Conservation (phyloP, 2,888 invertebrate species). For the Apocheima hispidaria region DNA sequence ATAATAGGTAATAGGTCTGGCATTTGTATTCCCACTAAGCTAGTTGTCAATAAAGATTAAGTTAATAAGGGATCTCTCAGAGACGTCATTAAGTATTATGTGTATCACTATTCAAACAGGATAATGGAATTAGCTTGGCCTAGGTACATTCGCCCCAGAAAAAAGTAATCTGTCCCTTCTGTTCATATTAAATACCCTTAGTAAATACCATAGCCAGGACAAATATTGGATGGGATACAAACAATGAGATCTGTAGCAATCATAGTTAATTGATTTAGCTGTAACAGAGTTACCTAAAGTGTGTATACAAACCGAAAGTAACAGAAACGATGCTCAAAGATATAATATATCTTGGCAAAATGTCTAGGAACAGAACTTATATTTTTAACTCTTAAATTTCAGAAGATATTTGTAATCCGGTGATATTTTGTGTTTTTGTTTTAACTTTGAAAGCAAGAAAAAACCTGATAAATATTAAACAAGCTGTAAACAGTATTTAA, state of each 20-base stretch:
- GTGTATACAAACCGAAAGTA: neutral
- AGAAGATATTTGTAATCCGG: too few species aligned
- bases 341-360: too few species aligned
- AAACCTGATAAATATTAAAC: too few species aligned
- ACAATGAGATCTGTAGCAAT: neutral
- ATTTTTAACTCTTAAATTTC: too few species aligned
- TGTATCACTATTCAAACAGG: neutral
- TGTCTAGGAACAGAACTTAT: too few species aligned
- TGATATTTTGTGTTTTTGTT: too few species aligned
- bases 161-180: neutral
- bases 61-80: neutral
- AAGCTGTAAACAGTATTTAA: too few species aligned
- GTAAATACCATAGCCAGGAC: neutral
- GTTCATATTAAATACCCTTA: neutral
- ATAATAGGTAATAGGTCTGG: neutral
- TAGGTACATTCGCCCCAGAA: neutral
- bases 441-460: too few species aligned
- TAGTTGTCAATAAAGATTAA: neutral
- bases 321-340: too few species aligned
- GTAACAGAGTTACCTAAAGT: neutral
- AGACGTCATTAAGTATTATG: neutral
- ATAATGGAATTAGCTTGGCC: slow-evolving; percentile 3
- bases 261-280: neutral
- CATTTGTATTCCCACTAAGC: neutral
- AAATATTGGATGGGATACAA: neutral